phyloP scores from a whole-genome alignment of 2,797 vertebrate species.

The Mareca strepera region DNA sequence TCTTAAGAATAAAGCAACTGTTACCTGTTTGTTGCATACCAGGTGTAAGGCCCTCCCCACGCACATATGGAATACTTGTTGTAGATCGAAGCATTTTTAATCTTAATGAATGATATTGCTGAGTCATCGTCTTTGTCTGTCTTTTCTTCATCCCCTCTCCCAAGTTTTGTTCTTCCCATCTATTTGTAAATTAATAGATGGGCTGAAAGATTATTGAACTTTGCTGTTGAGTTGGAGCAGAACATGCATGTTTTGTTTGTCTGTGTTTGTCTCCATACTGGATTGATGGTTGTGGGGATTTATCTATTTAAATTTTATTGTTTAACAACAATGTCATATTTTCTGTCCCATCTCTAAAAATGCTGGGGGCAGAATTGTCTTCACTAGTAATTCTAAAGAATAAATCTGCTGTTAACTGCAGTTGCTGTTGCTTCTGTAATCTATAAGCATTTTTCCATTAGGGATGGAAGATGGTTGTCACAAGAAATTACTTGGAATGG shows the following conservation, averaged over 20 bases:
- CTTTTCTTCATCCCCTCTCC: neutral
- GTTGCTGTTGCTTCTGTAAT: neutral
- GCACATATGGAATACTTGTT: neutral
- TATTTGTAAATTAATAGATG: neutral
- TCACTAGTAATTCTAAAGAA: neutral
- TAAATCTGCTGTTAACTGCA: neutral
- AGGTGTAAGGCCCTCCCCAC: neutral
- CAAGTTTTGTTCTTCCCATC: neutral
- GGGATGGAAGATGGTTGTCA: neutral
- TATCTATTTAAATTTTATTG: neutral
- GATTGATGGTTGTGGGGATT: neutral
- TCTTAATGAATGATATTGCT: neutral
- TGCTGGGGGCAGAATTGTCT: neutral
- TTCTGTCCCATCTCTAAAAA: neutral
- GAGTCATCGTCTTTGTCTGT: neutral
- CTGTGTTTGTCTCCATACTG: neutral
- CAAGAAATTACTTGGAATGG: neutral
- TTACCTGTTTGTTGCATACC: neutral
- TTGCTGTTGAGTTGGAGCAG: neutral
- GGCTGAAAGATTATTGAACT: neutral
- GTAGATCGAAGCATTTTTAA: neutral
- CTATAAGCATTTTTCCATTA: neutral
- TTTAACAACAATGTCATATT: neutral
- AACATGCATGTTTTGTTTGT: neutral
- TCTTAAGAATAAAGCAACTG: neutral